Conservation (phyloP, 2,113 vertebrate genomes). For the Cathartes aura region DNA sequence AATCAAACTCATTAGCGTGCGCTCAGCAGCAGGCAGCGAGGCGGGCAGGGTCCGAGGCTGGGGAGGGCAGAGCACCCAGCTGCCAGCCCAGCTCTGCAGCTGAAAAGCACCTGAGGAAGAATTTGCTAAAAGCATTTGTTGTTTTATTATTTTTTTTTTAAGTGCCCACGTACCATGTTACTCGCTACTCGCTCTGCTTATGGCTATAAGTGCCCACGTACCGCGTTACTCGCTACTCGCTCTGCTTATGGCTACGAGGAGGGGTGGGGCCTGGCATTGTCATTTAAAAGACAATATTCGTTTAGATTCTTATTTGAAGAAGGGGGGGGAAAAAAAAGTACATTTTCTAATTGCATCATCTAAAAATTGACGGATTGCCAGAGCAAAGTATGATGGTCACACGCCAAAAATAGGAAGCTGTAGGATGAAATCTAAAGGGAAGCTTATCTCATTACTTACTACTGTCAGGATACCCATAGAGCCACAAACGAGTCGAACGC, state of each 20-base stretch:
- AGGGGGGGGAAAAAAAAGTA: rapidly evolving
- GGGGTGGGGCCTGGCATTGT: not conserved
- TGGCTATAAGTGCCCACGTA: not conserved
- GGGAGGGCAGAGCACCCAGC: not conserved
- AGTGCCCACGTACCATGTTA: not conserved
- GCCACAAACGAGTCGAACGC: not conserved
- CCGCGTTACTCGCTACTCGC: not conserved
- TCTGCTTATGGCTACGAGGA: not conserved
- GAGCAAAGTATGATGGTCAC: not conserved
- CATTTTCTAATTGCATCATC: not conserved
- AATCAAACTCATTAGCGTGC: rapidly evolving
- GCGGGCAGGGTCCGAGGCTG: not conserved
- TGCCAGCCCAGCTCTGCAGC: not conserved
- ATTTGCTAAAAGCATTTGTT: not conserved
- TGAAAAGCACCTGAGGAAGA: conserved; percentile 43
- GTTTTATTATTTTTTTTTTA: not conserved
- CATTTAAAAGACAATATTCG: not conserved
- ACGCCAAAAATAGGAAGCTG: conserved; percentile 3
- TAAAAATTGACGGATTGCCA: rapidly evolving
- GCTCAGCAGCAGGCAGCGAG: not conserved
- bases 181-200: not conserved
- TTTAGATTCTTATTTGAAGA: not conserved
- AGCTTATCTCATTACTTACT: not conserved
- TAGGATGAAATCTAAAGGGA: not conserved
- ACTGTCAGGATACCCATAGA: not conserved